Conservation (phyloP, 2,113 vertebrate genomes). For the Neodontobutis hainanensis region DNA sequence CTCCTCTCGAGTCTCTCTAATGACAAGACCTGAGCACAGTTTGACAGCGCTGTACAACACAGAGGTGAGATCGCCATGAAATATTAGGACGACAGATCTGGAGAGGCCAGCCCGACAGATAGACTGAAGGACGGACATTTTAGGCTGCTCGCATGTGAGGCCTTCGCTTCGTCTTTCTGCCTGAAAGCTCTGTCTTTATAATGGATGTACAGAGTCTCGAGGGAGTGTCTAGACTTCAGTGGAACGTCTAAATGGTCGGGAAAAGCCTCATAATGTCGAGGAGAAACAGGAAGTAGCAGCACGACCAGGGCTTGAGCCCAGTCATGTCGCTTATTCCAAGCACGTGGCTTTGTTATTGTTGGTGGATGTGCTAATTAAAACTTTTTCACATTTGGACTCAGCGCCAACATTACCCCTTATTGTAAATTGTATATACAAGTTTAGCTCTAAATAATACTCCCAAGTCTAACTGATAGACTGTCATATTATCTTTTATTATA, state of each 20-base stretch:
- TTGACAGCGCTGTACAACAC: slow-evolving; percentile 24
- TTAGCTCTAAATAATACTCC: too few species aligned
- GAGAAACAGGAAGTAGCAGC: slow-evolving; percentile 19
- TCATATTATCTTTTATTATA: too few species aligned
- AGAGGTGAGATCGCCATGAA: slow-evolving; percentile 56
- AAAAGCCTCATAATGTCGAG: slow-evolving; percentile 34
- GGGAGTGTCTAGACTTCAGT: slow-evolving; percentile 67
- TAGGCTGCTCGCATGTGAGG: slow-evolving; percentile 46
- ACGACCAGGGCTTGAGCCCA: slow-evolving; percentile 5
- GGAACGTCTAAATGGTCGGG: slow-evolving; percentile 59
- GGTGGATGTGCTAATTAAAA: not conserved
- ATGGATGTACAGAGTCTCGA: slow-evolving; percentile 61
- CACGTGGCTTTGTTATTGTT: not conserved
- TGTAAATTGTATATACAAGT: too few species aligned
- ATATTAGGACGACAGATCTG: slow-evolving; percentile 52
- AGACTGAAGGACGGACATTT: slow-evolving; percentile 49
- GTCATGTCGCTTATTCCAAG: not conserved
- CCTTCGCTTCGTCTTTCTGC: too few species aligned
- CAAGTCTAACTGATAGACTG: too few species aligned
- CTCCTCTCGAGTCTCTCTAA: slow-evolving; percentile 31
- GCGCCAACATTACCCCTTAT: too few species aligned
- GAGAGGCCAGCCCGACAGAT: slow-evolving; percentile 8
- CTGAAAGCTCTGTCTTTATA: slow-evolving; percentile 66
- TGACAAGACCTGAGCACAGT: slow-evolving; percentile 18
- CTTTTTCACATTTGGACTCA: too few species aligned